Percentiles rank a stretch among this genome's conserved stretches.
Evolutionary conservation across 2,797 vertebrate genomes (phyloP).

Genomic region (Prunella strophiata): DNA sequence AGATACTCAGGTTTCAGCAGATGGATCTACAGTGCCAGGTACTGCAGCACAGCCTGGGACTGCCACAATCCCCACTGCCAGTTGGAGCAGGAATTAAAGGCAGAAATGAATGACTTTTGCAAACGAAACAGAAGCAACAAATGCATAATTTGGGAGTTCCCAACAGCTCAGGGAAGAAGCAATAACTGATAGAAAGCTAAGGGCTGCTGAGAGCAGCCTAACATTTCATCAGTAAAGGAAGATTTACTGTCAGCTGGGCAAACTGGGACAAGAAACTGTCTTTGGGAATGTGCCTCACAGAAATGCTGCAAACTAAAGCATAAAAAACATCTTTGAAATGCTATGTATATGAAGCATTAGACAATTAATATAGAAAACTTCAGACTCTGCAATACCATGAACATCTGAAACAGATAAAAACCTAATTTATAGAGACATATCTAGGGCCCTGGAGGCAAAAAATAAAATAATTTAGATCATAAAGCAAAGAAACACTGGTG

Average conservation of each 20-base stretch:
- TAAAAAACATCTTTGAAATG: conserved; percentile 25
- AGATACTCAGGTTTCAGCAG: background rate
- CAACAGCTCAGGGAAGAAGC: conserved; percentile 31
- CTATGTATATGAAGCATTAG: background rate
- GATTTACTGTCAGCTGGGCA: conserved; percentile 4
- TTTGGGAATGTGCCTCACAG: background rate
- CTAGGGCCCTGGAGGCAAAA: background rate
- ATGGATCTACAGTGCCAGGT: background rate
- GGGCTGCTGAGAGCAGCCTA: background rate
- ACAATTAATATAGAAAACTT: conserved; percentile 31
- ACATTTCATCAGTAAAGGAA: background rate
- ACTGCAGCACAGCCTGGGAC: background rate
- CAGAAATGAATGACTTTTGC: background rate
- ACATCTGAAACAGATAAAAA: background rate
- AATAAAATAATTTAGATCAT: background rate
- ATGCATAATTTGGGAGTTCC: conserved; percentile 23
- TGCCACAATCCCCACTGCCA: background rate
- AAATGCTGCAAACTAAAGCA: conserved; percentile 31
- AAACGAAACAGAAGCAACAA: conserved; percentile 12
- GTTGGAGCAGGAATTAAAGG: conserved; percentile 17
- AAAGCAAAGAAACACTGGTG: conserved; percentile 12
- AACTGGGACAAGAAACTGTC: conserved; percentile 9
- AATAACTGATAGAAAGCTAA: background rate
- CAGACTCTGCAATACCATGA: background rate
- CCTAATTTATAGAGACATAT: background rate